Conservation (phyloP, 2,113 vertebrate species). For the Gallinago jamesoni region DNA sequence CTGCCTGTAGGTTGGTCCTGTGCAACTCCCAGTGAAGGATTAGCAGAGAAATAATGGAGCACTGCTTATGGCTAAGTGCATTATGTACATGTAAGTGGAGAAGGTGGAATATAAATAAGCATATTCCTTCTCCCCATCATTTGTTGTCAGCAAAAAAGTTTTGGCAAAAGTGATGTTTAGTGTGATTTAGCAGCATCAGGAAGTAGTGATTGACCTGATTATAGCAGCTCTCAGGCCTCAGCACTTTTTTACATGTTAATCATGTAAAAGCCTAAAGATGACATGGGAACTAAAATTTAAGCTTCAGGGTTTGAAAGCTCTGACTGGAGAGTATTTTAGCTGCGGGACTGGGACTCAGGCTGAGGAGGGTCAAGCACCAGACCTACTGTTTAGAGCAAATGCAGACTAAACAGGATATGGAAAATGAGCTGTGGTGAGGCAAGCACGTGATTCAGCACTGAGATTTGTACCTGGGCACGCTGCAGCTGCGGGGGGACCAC, state of each 20-base stretch:
- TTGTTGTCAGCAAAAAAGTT: not conserved
- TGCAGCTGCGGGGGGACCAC: too few species aligned
- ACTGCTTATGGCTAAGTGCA: not conserved
- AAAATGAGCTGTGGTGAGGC: not conserved
- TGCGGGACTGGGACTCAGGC: not conserved
- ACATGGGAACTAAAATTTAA: not conserved
- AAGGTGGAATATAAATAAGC: not conserved
- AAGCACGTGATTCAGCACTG: not conserved
- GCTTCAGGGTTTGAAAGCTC: not conserved
- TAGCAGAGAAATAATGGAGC: not conserved
- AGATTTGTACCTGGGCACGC: not conserved
- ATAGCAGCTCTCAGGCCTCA: not conserved
- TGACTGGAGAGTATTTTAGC: not conserved
- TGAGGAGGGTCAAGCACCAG: not conserved
- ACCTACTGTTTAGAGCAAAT: not conserved
- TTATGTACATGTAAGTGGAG: not conserved
- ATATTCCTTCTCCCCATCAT: not conserved
- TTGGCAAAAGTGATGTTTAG: not conserved
- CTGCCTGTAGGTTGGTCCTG: not conserved
- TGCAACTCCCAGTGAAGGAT: not conserved
- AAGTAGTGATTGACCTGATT: conserved; percentile 13
- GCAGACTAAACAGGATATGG: not conserved
- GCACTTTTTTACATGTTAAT: conserved; percentile 1
- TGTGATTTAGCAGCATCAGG: not conserved
- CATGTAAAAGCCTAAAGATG: not conserved